Conservation (phyloP, 2,113 vertebrate genomes). For the Mionectes macconnelli region DNA sequence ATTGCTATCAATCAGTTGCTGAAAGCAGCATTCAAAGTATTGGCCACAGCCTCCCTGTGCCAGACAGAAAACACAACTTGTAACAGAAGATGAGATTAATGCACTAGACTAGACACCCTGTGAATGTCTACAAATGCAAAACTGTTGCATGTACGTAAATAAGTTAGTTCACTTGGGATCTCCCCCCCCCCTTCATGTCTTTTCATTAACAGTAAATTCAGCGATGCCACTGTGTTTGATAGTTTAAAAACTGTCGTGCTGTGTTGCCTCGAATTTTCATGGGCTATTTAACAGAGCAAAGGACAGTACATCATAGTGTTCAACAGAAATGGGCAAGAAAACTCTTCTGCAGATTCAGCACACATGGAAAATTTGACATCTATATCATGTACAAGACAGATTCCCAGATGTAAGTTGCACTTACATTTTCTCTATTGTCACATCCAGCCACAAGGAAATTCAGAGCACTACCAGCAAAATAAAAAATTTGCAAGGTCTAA, state of each 20-base stretch:
- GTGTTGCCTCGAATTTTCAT: not conserved
- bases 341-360: not conserved
- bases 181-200: not conserved
- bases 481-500: not conserved
- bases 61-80: not conserved
- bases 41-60: not conserved
- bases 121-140: not conserved
- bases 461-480: not conserved
- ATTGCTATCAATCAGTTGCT: not conserved
- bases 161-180: not conserved
- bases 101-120: not conserved
- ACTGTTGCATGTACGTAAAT: not conserved
- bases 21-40: not conserved
- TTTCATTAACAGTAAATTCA: not conserved
- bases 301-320: not conserved
- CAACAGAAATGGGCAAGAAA: rapidly evolving
- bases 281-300: not conserved
- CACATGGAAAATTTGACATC: not conserved
- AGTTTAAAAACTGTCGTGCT: not conserved
- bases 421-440: not conserved
- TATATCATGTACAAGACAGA: not conserved
- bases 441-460: not conserved
- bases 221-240: not conserved
- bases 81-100: not conserved
- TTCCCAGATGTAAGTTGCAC: not conserved